Conservation (phyloP, 2,888 invertebrate species). For the Dryobotodes eremita region DNA sequence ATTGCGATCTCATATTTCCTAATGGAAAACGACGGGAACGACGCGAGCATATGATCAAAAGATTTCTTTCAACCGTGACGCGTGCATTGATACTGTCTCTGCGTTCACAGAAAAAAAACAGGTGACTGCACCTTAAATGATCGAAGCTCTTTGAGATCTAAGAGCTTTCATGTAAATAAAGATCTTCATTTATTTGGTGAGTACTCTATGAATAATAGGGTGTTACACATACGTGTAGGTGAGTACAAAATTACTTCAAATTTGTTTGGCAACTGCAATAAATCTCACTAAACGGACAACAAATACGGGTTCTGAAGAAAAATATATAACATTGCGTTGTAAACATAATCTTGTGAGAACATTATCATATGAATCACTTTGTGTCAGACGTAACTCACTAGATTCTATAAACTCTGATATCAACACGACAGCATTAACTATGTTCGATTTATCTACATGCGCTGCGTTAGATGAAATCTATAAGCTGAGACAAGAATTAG, state of each 20-base stretch:
- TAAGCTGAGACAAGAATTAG: neutral
- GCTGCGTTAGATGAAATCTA: neutral
- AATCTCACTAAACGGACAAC: no score
- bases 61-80: conserved; percentile 22
- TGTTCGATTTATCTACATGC: neutral
- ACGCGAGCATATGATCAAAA: conserved; percentile 46
- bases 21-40: conserved; percentile 17
- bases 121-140: conserved; percentile 45
- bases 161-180: conserved; percentile 31
- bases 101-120: conserved; percentile 30
- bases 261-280: no score
- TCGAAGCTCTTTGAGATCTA: conserved; percentile 39
- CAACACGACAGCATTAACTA: neutral
- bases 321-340: no score
- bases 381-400: no score
- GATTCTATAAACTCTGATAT: no score
- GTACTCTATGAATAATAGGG: neutral
- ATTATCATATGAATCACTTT: no score
- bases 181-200: conserved; percentile 4
- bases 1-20: conserved; percentile 5
- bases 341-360: no score
- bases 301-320: no score
- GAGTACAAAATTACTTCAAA: no score
- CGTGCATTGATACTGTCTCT: conserved; percentile 14
- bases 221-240: neutral